These are phyloP conservation scores for Notolepis coatsorum DNA, from an alignment of 2,797 vertebrate species.

Conservation along the genomic window DNA sequence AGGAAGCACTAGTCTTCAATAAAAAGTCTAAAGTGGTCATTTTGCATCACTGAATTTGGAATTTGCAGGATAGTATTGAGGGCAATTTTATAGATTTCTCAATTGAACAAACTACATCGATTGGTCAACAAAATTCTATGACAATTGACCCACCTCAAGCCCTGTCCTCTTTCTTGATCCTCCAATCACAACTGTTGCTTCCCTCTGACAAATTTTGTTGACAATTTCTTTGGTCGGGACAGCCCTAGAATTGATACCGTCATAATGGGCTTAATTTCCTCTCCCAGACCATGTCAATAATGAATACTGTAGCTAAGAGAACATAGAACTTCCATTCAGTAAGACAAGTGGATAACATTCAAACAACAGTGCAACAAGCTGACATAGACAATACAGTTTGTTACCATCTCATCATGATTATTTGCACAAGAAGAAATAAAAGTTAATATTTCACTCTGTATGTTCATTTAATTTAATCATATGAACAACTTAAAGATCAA, in stretches of 20 bases:
- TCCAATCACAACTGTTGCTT: too few species aligned
- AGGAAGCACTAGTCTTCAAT: too few species aligned
- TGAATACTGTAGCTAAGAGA: background rate
- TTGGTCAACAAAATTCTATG: too few species aligned
- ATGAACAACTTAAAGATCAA: too few species aligned
- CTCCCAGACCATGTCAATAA: background rate
- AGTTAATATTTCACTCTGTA: background rate
- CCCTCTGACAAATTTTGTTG: background rate
- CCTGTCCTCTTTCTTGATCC: too few species aligned
- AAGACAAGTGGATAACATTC: constrained; percentile 16
- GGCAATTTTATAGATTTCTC: background rate
- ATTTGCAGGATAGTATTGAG: background rate
- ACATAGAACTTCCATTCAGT: background rate
- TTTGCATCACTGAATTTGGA: too few species aligned
- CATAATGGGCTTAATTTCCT: background rate
- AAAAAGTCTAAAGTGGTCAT: too few species aligned
- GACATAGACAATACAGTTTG: background rate
- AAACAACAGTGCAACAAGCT: constrained; percentile 13
- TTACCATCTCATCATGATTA: background rate
- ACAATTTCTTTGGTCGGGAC: background rate
- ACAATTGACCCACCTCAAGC: too few species aligned
- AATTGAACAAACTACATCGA: background rate
- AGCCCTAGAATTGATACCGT: background rate
- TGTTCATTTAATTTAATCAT: background rate
- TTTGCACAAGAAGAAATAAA: background rate